Evolutionary conservation across 1,140 invertebrate species (phyloP), one percentile per base, ranked within the genome.

Genomic region (Aphaenogaster ashmeadi): DNA sequence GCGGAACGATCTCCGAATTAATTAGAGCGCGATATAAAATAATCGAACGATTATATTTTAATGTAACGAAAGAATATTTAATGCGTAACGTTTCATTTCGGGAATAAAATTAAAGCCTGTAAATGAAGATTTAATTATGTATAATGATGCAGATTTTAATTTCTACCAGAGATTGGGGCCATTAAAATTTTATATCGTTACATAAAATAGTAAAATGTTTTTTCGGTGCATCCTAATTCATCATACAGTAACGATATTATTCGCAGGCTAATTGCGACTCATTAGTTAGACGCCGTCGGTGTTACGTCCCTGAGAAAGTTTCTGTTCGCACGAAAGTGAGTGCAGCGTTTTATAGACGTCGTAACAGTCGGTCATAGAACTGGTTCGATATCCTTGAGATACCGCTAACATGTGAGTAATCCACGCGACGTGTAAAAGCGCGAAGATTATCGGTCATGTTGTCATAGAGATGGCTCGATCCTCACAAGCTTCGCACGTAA

Each of bases 261-360:
- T 87, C 74, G 66, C 33, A 36, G 54, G 50, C 66, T 87, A 79
- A 90, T 83, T 80, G 80, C 54, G 71, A 75, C 38, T 83, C 38
- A 44, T 72, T 83, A 44, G 9, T 58, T 71, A 85, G 41, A 85
- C 72, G 64, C 52, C 74, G 72, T 80, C 75, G 77, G 84, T 88
- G 77, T 81, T 85, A 88, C 77, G 50, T 87, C 72, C 77, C 69
- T 91, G 90, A 90, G 87, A 91, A 91, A 91, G 90, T 90, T 74
- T 72, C 77, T n/a, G 64, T 90, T 90, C 90, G 38, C 72, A 77
- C 33, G 87, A 88, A 88, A 88, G 18, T 83, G 77, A 81, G 58
- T 78, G 81, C 77, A 78, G 80, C 60, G 36, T 86, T 88, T 90
- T 88, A 78, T 78, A 86, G 41, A 79, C 87, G 64, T 66, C 83